phyloP scores from a whole-genome alignment of 2,888 invertebrate genomes.

The Dryocosmus kuriphilus region DNA sequence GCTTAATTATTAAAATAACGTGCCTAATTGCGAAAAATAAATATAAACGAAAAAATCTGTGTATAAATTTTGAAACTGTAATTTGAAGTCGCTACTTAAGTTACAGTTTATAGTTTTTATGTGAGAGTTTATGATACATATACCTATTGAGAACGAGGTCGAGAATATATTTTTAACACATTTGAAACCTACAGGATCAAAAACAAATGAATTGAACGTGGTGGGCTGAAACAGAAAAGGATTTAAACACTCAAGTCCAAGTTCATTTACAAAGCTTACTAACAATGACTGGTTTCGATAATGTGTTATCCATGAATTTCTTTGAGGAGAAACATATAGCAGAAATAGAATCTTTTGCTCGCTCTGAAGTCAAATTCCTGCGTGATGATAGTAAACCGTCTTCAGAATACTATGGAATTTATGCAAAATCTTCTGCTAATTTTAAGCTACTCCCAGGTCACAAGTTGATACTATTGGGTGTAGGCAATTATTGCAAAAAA shows the following conservation, averaged over 20 bases:
- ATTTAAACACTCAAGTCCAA: background rate
- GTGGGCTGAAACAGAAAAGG: constrained; percentile 6
- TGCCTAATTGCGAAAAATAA: too few relatives aligned
- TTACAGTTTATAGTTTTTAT: too few relatives aligned
- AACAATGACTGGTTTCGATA: constrained; percentile 8
- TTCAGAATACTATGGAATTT: background rate
- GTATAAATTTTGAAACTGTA: too few relatives aligned
- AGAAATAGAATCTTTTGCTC: too few relatives aligned
- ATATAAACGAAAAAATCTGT: too few relatives aligned
- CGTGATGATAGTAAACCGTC: too few relatives aligned
- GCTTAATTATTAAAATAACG: too few relatives aligned
- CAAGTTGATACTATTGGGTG: constrained; percentile 5
- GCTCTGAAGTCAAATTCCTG: too few relatives aligned
- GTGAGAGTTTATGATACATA: too few relatives aligned
- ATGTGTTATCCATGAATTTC: constrained; percentile 18
- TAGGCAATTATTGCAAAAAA: constrained; percentile 21
- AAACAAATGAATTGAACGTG: background rate
- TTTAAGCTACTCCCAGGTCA: constrained; percentile 17
- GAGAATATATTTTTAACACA: too few relatives aligned
- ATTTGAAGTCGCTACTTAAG: too few relatives aligned
- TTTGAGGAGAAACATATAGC: background rate
- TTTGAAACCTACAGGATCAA: background rate
- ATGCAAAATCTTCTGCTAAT: constrained; percentile 2
- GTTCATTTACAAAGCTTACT: constrained; percentile 8
- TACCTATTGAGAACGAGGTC: too few relatives aligned